These are phyloP conservation scores for Poecilia gillii DNA, from an alignment of 2,797 vertebrate species.

Conservation along the genomic window DNA sequence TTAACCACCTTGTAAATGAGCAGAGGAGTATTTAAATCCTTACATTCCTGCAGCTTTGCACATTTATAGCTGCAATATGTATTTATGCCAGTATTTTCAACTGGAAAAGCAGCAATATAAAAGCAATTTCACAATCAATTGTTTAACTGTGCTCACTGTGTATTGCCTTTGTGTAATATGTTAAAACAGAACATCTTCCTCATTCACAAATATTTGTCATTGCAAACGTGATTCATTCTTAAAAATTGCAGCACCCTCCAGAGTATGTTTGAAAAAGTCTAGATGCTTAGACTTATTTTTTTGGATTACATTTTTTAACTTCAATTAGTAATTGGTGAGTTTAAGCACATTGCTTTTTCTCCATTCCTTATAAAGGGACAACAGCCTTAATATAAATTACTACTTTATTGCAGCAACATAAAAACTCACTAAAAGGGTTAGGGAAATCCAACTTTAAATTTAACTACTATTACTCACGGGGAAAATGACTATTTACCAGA, in stretches of 20 bases:
- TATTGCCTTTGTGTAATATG: background rate
- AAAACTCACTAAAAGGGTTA: background rate
- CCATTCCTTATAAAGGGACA: background rate
- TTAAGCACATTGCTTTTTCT: background rate
- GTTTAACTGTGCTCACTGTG: background rate
- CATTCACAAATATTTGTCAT: background rate
- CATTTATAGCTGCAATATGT: constrained; percentile 18
- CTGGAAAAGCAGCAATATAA: constrained; percentile 6
- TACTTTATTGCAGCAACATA: background rate
- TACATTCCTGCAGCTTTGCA: constrained; percentile 25
- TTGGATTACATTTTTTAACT: background rate
- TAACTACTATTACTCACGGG: background rate
- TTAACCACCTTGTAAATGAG: constrained; percentile 25
- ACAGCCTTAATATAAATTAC: background rate
- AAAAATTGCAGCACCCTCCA: background rate
- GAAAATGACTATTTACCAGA: background rate
- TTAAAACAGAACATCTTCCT: background rate
- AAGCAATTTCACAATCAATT: background rate
- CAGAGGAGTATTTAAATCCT: constrained; percentile 14
- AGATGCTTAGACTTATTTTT: background rate
- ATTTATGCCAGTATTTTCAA: constrained; percentile 16
- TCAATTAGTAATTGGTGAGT: background rate
- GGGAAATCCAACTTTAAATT: background rate
- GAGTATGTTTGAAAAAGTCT: background rate
- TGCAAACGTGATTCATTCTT: background rate